These are phyloP conservation scores for Odontamblyopus lacepedii DNA, from an alignment of 2,797 vertebrate species.

Conservation along the genomic window DNA sequence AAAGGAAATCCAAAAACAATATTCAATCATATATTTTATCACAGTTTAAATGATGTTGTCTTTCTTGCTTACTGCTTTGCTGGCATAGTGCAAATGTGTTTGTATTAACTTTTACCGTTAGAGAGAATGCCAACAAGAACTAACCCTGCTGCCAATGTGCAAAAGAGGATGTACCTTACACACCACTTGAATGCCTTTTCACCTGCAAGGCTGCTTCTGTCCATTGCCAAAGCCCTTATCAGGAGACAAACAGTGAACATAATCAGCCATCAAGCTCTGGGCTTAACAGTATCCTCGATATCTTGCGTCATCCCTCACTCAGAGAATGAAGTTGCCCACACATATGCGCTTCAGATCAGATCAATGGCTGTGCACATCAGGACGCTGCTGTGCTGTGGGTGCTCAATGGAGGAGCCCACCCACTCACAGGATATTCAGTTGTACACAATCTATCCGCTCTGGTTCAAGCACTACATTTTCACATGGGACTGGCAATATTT, in stretches of 20 bases:
- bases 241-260: constrained; percentile 51
- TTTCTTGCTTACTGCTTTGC: constrained; percentile 5
- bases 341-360: constrained; percentile 58
- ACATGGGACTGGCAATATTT: constrained; percentile 50
- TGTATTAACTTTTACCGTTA: constrained; percentile 32
- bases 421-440: constrained; percentile 71
- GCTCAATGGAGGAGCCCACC: constrained; percentile 65
- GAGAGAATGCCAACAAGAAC: constrained; percentile 18
- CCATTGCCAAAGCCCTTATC: constrained; percentile 51
- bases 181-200: constrained; percentile 47
- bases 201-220: constrained; percentile 51
- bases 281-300: constrained; percentile 57
- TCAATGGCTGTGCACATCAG: constrained; percentile 68
- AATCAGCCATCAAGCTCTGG: constrained; percentile 44
- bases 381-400: constrained; percentile 59
- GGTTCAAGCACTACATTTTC: constrained; percentile 51
- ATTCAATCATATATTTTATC: background rate
- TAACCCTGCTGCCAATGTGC: constrained; percentile 22
- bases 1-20: background rate
- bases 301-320: constrained; percentile 57
- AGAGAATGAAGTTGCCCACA: constrained; percentile 62
- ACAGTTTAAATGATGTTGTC: background rate
- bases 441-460: constrained; percentile 54
- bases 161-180: constrained; percentile 32
- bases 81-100: background rate